Evolutionary conservation across 2,888 invertebrate species (phyloP), one percentile per base, ranked within the genome.

Genomic region (Neoascia interrupta): DNA sequence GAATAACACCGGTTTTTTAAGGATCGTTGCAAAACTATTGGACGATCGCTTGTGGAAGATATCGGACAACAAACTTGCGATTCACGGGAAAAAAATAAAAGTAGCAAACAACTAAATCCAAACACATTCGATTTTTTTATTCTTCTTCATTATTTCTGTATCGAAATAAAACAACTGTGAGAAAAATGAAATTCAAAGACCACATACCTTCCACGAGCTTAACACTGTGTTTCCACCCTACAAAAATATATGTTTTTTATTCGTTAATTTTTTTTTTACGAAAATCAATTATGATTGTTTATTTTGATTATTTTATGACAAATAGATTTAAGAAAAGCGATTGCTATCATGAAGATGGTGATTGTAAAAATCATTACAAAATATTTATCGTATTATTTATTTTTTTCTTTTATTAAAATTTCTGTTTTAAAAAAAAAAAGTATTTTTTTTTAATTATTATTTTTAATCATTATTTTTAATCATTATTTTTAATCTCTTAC

Each of bases 11-110:
- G 61, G 45, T 13, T 74, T 45, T 26, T 60, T 45, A 28, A 16
- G 58, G 53, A 75, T 69, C 69, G 69, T 21, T 45, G 18, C 19
- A 16, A 28, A 31, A 28, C 58, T 21, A 28, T 58, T 10, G 16
- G 39, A 60, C 72, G 63, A 72, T 66, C 76, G 53, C 64, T 58
- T 72, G 72, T 76, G 76, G 76, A 76, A 76, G 76, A 76, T 76
- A 72, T 41, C 34, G 53, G 72, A 72, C n/a, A 41, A 45, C 21
- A 49, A 49, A n/a, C n/a, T n/a, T 15, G 16, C 21, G 15, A n/a
- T n/a, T n/a, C n/a, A n/a, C n/a, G n/a, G n/a, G n/a, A n/a, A n/a
- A n/a, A n/a, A n/a, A n/a, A n/a, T n/a, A n/a, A n/a, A n/a, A n/a
- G n/a, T n/a, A n/a, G n/a, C n/a, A n/a, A n/a, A n/a, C n/a, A n/a